Evolutionary conservation across 2,797 vertebrate species (phyloP), one percentile per base, ranked within the genome.

Genomic region (Hemitrygon akajei): DNA sequence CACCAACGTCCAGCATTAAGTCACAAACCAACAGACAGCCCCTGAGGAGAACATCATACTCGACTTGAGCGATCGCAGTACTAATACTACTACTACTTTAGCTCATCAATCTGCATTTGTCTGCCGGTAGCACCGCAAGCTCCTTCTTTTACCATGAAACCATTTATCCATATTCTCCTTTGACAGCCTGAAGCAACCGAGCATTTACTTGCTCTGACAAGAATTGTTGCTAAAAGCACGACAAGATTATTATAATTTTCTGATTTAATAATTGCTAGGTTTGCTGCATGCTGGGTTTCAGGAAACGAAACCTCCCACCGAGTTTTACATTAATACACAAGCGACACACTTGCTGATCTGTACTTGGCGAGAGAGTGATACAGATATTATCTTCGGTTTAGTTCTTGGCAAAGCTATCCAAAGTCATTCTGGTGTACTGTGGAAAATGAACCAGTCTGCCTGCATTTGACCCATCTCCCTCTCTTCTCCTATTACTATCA

Each of bases 251-350:
- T 89, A 69, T 89, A 89, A 89, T 89, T 69, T 89, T 89, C 86
- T 89, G 86, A 89, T 89, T 89, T 89, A 89, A 89, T 66, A 89
- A 89, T 89, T 89, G 63, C 30, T 89, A 89, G 86, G 86, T 89
- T 66, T 63, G n/a, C 63, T 22, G 63, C 63, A 89, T 9, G n/a
- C 60, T 69, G 86, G 60, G 66, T 69, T 89, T 89, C 63, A 89
- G 86, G n/a, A 89, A 66, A 66, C 60, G 34, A 63, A 69, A 66
- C 12, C 86, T 89, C 86, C 86, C 60, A 89, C 60, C 20, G 60
- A 69, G 86, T 89, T 69, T 34, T n/a, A 89, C 86, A 89, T 89
- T 16, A 89, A 69, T 60, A 89, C 63, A 89, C 37, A 60, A 89
- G 60, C 86, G 37, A 37, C 56, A 20, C 86, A 69, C 47, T 89